Evolutionary conservation across 2,113 vertebrate species (phyloP).

Genomic region (Dendrocopos noguchii): DNA sequence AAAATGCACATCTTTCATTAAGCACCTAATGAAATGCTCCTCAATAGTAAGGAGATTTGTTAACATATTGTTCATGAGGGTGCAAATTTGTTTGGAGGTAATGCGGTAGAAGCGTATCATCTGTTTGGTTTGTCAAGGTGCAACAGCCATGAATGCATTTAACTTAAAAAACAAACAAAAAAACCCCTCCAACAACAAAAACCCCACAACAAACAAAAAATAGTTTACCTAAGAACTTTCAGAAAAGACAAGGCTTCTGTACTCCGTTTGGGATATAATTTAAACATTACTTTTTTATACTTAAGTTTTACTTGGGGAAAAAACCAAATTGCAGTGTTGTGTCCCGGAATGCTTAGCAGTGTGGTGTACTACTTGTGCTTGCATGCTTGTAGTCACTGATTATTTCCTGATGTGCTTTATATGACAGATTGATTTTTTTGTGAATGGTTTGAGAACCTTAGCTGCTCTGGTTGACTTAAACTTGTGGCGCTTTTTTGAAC

Average conservation of each 20-base stretch:
- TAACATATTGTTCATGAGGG: not conserved
- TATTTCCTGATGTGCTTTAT: conserved; percentile 50
- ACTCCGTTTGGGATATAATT: not conserved
- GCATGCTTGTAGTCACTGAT: conserved; percentile 62
- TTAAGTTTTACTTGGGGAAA: not conserved
- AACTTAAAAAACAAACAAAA: not conserved
- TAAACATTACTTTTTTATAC: not conserved
- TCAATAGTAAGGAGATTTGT: not conserved
- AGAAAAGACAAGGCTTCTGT: not conserved
- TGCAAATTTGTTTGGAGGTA: not conserved
- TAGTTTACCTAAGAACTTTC: not conserved
- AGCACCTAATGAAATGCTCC: not conserved
- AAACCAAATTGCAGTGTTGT: not conserved
- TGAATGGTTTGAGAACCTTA: conserved; percentile 52
- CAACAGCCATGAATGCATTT: not conserved
- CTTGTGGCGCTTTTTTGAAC: conserved; percentile 53
- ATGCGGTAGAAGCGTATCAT: not conserved
- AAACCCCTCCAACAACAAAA: too few species aligned
- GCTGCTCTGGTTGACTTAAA: conserved; percentile 62
- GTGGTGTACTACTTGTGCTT: conserved; percentile 57
- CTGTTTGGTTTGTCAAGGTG: not conserved
- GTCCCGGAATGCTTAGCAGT: conserved; percentile 5
- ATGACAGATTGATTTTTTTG: conserved; percentile 51
- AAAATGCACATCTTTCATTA: not conserved
- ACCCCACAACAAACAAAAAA: not conserved